Conservation (phyloP, 2,888 invertebrate genomes). For the Tryphoninae sp. region DNA sequence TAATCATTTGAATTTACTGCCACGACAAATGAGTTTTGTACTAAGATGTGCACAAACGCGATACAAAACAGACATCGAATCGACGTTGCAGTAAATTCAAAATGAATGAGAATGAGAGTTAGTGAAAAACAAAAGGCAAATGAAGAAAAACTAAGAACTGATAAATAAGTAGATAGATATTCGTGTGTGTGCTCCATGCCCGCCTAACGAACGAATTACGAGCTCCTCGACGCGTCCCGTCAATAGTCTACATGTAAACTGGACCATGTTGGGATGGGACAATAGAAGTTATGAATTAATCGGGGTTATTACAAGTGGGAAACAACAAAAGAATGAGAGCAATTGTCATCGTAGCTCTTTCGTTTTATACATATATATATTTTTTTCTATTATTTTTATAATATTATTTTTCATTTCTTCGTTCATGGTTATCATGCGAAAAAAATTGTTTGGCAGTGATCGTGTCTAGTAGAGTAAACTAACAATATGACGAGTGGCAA, state of each 20-base stretch:
- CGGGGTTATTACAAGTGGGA: neutral
- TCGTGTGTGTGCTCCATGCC: constrained; percentile 14
- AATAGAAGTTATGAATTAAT: constrained; percentile 29
- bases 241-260: constrained; percentile 42
- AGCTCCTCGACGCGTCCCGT: constrained; percentile 34
- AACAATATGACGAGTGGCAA: constrained; percentile 61
- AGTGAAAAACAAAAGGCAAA: neutral
- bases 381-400: constrained; percentile 52
- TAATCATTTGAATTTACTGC: neutral
- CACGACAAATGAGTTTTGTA: neutral
- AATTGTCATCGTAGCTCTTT: constrained; percentile 53
- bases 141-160: neutral
- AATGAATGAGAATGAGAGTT: neutral
- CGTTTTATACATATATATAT: constrained; percentile 51
- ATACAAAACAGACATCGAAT: neutral
- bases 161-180: neutral
- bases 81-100: neutral
- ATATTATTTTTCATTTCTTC: constrained; percentile 52
- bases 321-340: neutral
- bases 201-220: constrained; percentile 49
- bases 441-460: constrained; percentile 37
- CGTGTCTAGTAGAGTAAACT: constrained; percentile 49
- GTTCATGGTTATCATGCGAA: constrained; percentile 35
- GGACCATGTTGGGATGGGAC: constrained; percentile 33
- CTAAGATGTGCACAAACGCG: neutral